These are phyloP conservation scores for Phortica variegata DNA, from an alignment of 1,140 invertebrate species.

Conservation along the genomic window DNA sequence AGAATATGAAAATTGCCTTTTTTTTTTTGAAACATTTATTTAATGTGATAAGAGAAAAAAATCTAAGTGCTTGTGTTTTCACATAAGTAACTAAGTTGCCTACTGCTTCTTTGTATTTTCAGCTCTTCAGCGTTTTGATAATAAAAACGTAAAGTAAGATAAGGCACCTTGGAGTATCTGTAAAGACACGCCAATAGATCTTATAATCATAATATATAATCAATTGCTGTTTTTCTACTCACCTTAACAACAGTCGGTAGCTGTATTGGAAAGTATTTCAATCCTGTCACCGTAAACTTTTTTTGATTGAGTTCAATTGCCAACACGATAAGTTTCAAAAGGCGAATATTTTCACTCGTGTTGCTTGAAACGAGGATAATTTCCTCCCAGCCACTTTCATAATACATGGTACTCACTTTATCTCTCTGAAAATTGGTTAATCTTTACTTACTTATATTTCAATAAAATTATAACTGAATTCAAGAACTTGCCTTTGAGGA, in stretches of 20 bases:
- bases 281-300: conserved; percentile 32
- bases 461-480: background rate
- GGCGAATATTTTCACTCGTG: conserved; percentile 22
- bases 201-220: background rate
- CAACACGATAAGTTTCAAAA: conserved; percentile 37
- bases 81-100: too few species aligned
- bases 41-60: too few species aligned
- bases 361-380: conserved; percentile 29
- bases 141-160: conserved; percentile 40
- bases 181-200: background rate
- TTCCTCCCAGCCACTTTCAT: conserved; percentile 34
- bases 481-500: conserved; percentile 22
- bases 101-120: too few species aligned
- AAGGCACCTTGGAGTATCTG: conserved; percentile 42
- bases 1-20: too few species aligned
- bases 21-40: too few species aligned
- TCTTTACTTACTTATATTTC: background rate
- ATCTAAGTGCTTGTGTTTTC: too few species aligned
- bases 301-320: conserved; percentile 39
- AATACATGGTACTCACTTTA: conserved; percentile 31
- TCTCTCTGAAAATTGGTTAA: conserved; percentile 28
- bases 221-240: background rate
- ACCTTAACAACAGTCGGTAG: conserved; percentile 34
- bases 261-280: conserved; percentile 40
- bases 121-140: conserved; percentile 36